Evolutionary conservation across 1,140 invertebrate species (phyloP).

Genomic region (Condylostylus longicornis): DNA sequence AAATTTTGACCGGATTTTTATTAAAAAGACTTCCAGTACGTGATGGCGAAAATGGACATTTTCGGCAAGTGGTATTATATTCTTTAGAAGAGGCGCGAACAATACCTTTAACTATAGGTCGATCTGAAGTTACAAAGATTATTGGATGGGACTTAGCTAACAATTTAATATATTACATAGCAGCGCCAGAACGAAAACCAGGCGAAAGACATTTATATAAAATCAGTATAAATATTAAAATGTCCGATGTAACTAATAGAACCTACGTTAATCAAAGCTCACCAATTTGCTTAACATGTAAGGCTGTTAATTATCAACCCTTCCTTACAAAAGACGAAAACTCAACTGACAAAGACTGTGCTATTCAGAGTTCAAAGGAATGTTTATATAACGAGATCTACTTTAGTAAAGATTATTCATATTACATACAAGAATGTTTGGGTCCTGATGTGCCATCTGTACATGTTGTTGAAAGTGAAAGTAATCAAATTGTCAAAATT

Average conservation of each 20-base stretch:
- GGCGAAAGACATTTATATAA: constrained; percentile 59
- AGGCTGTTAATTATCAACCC: constrained; percentile 13
- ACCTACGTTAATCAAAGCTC: constrained; percentile 27
- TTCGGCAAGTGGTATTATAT: constrained; percentile 35
- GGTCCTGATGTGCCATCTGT: constrained; percentile 52
- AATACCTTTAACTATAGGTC: constrained; percentile 44
- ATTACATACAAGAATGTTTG: constrained; percentile 51
- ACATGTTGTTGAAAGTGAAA: constrained; percentile 40
- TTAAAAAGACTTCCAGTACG: constrained; percentile 40
- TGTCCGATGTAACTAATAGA: constrained; percentile 29
- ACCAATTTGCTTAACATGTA: constrained; percentile 27
- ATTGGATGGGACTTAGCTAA: constrained; percentile 48
- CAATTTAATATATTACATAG: constrained; percentile 49
- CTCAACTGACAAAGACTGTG: constrained; percentile 11
- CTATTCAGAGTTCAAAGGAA: constrained; percentile 32
- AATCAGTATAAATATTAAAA: constrained; percentile 35
- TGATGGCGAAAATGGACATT: constrained; percentile 39
- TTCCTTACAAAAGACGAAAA: constrained; percentile 17
- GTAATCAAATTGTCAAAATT: constrained; percentile 38
- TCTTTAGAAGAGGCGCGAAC: constrained; percentile 30
- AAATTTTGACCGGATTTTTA: too few relatives aligned
- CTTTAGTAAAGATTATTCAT: constrained; percentile 45
- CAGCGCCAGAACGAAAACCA: constrained; percentile 49
- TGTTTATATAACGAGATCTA: constrained; percentile 48
- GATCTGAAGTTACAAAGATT: constrained; percentile 50